phyloP scores from a whole-genome alignment of 2,113 vertebrate species.

The Mesembrinibis cayennensis region DNA sequence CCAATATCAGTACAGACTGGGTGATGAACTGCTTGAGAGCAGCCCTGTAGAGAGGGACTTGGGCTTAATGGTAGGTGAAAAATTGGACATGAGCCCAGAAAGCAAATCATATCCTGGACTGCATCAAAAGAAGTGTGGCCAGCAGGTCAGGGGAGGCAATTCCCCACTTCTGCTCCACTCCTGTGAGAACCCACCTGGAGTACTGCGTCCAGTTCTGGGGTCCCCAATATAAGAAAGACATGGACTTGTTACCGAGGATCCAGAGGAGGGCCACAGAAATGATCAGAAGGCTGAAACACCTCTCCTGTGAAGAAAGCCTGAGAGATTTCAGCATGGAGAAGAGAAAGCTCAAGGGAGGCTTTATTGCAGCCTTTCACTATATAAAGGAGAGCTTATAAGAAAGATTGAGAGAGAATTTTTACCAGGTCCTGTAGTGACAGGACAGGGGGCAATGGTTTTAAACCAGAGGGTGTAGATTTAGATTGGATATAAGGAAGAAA shows the following conservation, averaged over 20 bases:
- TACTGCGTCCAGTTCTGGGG: not conserved
- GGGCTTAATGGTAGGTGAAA: not conserved
- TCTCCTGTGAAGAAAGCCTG: not conserved
- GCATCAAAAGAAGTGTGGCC: not conserved
- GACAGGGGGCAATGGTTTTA: not conserved
- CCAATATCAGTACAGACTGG: no score
- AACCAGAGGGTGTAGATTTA: not conserved
- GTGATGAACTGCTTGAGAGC: not conserved
- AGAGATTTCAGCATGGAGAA: not conserved
- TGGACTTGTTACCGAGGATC: not conserved
- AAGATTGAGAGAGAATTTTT: not conserved
- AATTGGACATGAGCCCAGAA: not conserved
- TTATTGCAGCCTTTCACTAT: not conserved
- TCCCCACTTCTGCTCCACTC: not conserved
- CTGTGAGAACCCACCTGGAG: not conserved
- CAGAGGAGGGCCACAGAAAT: not conserved
- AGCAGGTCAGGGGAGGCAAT: not conserved
- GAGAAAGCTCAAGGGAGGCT: not conserved
- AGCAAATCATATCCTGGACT: accelerated
- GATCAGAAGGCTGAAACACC: not conserved
- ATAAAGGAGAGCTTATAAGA: not conserved
- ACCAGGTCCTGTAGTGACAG: not conserved
- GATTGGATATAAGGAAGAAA: not conserved
- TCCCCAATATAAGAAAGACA: not conserved
- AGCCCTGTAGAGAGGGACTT: not conserved